These are phyloP conservation scores for Molossus alvarezi DNA, from an alignment of 2,797 vertebrate species.

Conservation along the genomic window DNA sequence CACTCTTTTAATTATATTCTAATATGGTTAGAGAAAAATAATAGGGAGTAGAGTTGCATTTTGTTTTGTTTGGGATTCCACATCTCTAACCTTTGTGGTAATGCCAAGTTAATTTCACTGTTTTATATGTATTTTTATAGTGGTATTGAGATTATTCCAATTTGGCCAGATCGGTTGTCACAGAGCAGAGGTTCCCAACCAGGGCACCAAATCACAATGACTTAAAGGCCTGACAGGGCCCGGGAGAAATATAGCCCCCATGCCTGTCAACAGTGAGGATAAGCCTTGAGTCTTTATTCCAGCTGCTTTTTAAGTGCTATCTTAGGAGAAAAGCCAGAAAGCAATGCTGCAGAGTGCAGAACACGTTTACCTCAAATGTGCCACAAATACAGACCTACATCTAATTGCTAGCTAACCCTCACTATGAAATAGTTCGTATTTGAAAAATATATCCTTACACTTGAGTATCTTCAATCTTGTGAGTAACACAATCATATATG, in stretches of 20 bases:
- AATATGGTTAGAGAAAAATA: background rate
- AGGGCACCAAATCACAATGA: background rate
- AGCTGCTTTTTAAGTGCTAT: background rate
- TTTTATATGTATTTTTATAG: background rate
- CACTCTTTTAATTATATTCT: slow-evolving; percentile 21
- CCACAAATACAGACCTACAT: background rate
- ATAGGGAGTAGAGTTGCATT: background rate
- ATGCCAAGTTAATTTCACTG: background rate
- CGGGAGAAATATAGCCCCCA: background rate
- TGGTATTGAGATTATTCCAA: background rate
- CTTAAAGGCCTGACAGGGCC: background rate
- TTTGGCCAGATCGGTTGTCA: background rate
- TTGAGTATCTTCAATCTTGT: background rate
- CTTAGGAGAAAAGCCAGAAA: background rate
- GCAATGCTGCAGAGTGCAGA: background rate
- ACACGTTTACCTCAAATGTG: background rate
- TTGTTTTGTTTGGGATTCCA: background rate
- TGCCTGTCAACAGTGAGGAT: background rate
- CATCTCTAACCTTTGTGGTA: background rate
- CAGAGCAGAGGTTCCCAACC: background rate
- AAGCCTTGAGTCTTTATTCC: background rate
- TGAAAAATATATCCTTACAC: background rate
- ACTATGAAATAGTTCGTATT: background rate
- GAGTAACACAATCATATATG: background rate
- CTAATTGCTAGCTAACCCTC: background rate